Base-by-base conservation (phyloP, 2,113 vertebrate genomes). In the Chaetorhynchus papuensis region DNA sequence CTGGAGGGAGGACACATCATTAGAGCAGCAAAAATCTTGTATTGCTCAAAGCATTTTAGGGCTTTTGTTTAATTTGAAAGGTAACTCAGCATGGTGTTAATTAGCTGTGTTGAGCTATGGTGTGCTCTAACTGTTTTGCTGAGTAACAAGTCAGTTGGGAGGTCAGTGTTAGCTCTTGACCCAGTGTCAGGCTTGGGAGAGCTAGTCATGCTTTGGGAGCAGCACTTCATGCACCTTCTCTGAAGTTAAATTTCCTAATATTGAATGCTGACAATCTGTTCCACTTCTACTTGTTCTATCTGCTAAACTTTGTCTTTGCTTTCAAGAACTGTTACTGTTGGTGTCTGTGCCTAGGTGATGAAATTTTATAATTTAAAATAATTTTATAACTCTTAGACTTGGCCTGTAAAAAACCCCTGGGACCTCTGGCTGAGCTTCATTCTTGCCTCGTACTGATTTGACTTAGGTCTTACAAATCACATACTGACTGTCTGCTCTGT, bases 261-360 rank as follows among this genome's bases (percentile, higher is more conserved):
- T 1, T 6, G 8, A 61, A 54, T 1, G 13, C 75, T 86, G 37
- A 92, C 59, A 81, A 47, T 64, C 86, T 94, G 56, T 74, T 80
- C 76, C 57, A 78, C 94, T 93, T 89, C 76, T 94, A 1, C 83
- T 76, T 95, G 37, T 93, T 94, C 95, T 95, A 69, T 81, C 84
- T 94, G 91, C 95, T 96, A 37, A 94, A 92, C 88, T 94, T 93
- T 94, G 90, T 79, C 91, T 96, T 96, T 94, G 91, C 91, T 93
- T 91, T 79, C 64, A 53, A 94, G 89, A 94, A 45, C 94, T 96
- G 91, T 95, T 91, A 94, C 92, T 93, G 89, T 96, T 95, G 87
- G 82, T 95, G 92, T 94, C 92, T 91, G 66, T 94, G 65, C 83
- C 60, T 39, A 75, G 68, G 23, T 68, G 64, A 81, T 81, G 71